Evolutionary conservation across 2,797 vertebrate species (phyloP).

Genomic region (Chelonia mydas): DNA sequence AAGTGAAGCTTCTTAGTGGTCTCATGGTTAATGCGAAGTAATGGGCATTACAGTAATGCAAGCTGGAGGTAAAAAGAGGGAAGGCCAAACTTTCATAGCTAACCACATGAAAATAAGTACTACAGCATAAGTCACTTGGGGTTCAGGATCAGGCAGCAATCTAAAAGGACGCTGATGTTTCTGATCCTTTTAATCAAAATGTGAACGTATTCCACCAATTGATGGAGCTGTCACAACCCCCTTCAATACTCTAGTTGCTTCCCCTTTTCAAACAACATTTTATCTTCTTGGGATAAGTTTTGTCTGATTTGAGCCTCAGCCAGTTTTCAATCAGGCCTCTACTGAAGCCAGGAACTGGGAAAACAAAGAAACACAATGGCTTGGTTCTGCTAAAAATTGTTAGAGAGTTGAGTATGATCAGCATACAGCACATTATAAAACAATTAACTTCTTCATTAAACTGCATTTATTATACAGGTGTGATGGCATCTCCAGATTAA

Average conservation of each 20-base stretch:
- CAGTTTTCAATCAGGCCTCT: background rate
- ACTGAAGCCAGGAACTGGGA: background rate
- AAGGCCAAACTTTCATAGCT: background rate
- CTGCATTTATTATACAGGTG: background rate
- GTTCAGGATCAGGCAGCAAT: background rate
- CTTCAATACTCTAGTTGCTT: background rate
- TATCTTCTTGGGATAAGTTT: background rate
- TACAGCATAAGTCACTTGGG: background rate
- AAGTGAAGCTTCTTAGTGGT: conserved; percentile 65
- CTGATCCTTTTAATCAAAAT: background rate
- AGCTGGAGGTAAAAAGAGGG: conserved; percentile 62
- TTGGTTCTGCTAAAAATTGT: background rate
- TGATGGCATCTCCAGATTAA: background rate
- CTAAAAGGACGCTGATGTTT: background rate
- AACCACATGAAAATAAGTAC: conserved; percentile 38
- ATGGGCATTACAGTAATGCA: conserved; percentile 47
- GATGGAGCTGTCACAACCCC: background rate
- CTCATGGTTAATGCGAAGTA: conserved; percentile 62
- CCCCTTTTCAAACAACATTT: background rate
- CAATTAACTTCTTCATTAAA: background rate
- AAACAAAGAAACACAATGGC: background rate
- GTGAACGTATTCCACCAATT: background rate
- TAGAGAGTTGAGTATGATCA: background rate
- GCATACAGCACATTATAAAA: background rate
- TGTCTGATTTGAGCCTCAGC: background rate